Conservation (phyloP, 2,888 invertebrate species). For the Teinopalpus imperialis region DNA sequence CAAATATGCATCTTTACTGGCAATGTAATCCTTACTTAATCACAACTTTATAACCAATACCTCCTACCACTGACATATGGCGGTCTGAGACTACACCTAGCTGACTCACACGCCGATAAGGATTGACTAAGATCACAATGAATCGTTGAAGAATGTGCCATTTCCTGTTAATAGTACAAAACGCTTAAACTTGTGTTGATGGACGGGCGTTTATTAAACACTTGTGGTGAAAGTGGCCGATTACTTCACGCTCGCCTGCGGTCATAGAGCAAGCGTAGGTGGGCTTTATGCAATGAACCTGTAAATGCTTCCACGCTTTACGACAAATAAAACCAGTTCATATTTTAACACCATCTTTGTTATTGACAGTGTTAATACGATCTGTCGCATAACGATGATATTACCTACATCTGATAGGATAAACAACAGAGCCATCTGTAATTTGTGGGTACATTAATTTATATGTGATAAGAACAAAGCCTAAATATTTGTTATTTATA, state of each 20-base stretch:
- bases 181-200: background rate
- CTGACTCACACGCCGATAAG: background rate
- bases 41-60: too few species aligned
- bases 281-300: conserved; percentile 18
- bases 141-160: conserved; percentile 16
- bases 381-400: too few species aligned
- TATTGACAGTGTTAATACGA: background rate
- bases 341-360: background rate
- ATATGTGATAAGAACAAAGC: too few species aligned
- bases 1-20: background rate
- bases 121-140: conserved; percentile 3
- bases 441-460: too few species aligned
- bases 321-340: conserved; percentile 1
- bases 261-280: conserved; percentile 11
- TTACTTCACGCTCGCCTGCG: conserved; percentile 14
- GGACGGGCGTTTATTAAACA: background rate
- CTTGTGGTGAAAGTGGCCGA: conserved; percentile 13
- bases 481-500: too few species aligned
- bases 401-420: too few species aligned
- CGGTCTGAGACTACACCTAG: background rate
- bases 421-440: too few species aligned
- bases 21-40: too few species aligned
- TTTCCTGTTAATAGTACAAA: conserved; percentile 18
- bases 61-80: background rate
- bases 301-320: background rate